Conservation (phyloP, 92 coral and sea anemone species). For the Plumapathes pennacea region DNA sequence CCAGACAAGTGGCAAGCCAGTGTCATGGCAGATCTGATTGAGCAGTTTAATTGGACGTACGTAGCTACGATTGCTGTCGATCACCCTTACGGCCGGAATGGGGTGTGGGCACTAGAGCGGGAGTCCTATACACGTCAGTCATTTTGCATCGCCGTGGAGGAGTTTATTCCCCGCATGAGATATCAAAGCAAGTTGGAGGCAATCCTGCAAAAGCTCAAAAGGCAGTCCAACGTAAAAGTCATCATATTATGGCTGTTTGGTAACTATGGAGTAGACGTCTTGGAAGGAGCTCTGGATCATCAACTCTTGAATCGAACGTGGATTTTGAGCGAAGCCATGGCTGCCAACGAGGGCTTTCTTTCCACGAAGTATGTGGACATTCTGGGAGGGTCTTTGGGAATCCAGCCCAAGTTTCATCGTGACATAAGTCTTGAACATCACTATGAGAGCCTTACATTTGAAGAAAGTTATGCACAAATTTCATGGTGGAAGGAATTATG, state of each 20-base stretch:
- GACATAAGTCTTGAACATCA: constrained; percentile 5
- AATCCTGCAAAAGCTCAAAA: constrained; percentile 29
- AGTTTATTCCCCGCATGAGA: constrained; percentile 40
- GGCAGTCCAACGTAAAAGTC: constrained; percentile 12
- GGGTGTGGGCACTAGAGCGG: constrained; percentile 40
- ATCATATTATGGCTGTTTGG: constrained; percentile 53
- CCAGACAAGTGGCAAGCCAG: constrained; percentile 72
- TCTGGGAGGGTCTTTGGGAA: constrained; percentile 12
- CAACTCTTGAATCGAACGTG: constrained; percentile 38
- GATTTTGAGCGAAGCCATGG: constrained; percentile 62
- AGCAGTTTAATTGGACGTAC: constrained; percentile 70
- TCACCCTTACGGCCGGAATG: constrained; percentile 50
- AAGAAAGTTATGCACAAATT: not conserved
- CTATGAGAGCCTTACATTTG: not conserved
- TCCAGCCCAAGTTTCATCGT: constrained; percentile 12
- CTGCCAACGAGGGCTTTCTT: constrained; percentile 12
- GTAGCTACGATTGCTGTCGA: constrained; percentile 66
- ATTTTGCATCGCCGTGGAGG: constrained; percentile 28
- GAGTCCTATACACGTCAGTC: constrained; percentile 30
- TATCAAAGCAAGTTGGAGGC: constrained; percentile 41
- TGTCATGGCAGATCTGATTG: constrained; percentile 79
- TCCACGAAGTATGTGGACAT: not conserved
- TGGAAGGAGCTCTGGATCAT: constrained; percentile 32
- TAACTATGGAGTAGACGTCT: constrained; percentile 28
- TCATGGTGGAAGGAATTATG: constrained; percentile 53